Percentiles rank a stretch among this genome's conserved stretches.
Evolutionary conservation across 2,888 invertebrate species (phyloP).

Genomic region (Malachius bipustulatus): DNA sequence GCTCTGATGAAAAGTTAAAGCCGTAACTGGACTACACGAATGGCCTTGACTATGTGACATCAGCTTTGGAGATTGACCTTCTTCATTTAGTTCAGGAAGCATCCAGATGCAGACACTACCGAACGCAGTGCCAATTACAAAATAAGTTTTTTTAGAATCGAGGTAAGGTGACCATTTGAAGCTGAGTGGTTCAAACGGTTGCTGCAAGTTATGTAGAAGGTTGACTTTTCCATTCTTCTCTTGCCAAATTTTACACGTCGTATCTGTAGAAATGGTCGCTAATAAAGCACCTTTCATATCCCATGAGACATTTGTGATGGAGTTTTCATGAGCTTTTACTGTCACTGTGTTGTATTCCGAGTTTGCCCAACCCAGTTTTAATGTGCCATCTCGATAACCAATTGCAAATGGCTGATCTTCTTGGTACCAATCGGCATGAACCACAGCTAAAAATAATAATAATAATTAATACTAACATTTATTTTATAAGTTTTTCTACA

Average conservation of each 20-base stretch:
- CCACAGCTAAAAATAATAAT: conserved; percentile 37
- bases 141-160: conserved; percentile 28
- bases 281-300: conserved; percentile 40
- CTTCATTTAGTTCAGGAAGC: conserved; percentile 27
- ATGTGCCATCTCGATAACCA: conserved; percentile 43
- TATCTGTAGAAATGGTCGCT: conserved; percentile 40
- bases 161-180: conserved; percentile 44
- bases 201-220: conserved; percentile 36
- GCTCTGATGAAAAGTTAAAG: conserved; percentile 39
- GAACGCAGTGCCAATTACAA: conserved; percentile 43
- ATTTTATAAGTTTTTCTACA: too few relatives aligned
- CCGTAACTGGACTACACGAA: conserved; percentile 41
- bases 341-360: conserved; percentile 30
- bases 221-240: conserved; percentile 34
- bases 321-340: conserved; percentile 35
- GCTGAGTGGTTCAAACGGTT: conserved; percentile 37
- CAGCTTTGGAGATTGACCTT: conserved; percentile 26
- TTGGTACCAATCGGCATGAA: conserved; percentile 43
- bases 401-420: conserved; percentile 44
- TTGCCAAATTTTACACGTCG: conserved; percentile 39
- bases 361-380: conserved; percentile 36
- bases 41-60: conserved; percentile 42
- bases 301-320: conserved; percentile 39
- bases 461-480: background rate
- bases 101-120: conserved; percentile 42